Evolutionary conservation across 2,797 vertebrate species (phyloP).

Genomic region (Enteromius mattozi): DNA sequence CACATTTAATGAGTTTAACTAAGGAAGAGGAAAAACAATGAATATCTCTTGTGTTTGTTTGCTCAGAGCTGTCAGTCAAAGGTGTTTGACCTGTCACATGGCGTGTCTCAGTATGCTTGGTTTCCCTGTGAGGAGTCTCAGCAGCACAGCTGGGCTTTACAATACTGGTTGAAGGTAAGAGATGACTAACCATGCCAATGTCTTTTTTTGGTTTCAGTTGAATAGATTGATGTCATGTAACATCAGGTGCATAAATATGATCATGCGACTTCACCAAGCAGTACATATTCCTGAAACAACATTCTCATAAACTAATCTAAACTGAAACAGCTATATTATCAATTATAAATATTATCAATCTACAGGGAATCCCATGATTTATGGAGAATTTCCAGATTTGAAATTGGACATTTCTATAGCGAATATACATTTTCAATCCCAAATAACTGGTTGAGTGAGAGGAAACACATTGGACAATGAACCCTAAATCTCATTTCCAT

Average conservation of each 20-base stretch:
- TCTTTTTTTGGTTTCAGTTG: not conserved
- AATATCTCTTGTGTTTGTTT: conserved; percentile 16
- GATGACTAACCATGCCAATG: not conserved
- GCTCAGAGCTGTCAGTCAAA: conserved; percentile 83
- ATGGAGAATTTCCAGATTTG: not conserved
- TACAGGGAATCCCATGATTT: not conserved
- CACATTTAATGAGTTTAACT: not conserved
- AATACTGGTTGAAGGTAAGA: conserved; percentile 85
- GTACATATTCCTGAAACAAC: not conserved
- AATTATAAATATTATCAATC: not conserved
- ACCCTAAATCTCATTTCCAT: not conserved
- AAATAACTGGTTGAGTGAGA: not conserved
- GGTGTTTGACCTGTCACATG: conserved; percentile 81
- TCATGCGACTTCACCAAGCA: not conserved
- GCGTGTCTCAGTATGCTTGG: conserved; percentile 85
- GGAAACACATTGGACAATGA: not conserved
- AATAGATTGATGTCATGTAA: not conserved
- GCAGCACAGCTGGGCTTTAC: conserved; percentile 71
- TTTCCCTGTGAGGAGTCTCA: conserved; percentile 79
- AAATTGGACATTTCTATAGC: not conserved
- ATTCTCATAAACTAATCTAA: not conserved
- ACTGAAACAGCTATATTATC: not conserved
- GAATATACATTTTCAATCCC: not conserved
- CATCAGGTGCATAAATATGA: conserved; percentile 9
- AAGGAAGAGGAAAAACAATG: not conserved